These are phyloP conservation scores for Glandiceps talaboti DNA, from an alignment of 53 echinoderm and acorn worm genomes.

Conservation along the genomic window DNA sequence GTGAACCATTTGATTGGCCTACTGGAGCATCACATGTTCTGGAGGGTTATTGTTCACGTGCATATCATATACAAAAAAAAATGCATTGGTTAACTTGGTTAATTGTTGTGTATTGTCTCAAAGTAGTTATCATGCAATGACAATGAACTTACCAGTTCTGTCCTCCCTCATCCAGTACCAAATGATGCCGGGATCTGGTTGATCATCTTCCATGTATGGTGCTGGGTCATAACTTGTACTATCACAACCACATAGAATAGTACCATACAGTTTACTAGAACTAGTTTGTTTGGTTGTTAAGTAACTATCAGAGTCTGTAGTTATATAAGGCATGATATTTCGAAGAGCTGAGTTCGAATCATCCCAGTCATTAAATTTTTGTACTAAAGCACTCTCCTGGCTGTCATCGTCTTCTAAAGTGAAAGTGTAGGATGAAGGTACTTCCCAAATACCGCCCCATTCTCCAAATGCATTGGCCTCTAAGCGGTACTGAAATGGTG, in stretches of 20 bases:
- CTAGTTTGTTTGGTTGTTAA: conserved; percentile 24
- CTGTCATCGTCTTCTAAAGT: conserved; percentile 13
- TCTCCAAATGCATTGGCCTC: conserved; percentile 41
- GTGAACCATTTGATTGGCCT: no score
- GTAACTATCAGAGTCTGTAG: conserved; percentile 11
- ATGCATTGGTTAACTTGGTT: background rate
- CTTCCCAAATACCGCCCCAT: conserved; percentile 67
- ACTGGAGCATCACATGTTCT: no score
- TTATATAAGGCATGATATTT: conserved; percentile 63
- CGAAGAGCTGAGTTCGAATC: conserved; percentile 22
- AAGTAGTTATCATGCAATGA: no score
- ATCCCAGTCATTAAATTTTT: conserved; percentile 45
- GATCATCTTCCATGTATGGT: background rate
- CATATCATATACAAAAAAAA: background rate
- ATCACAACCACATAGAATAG: conserved; percentile 41
- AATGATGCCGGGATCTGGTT: conserved; percentile 12
- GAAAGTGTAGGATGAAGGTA: conserved; percentile 30
- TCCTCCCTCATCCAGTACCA: conserved; percentile 87
- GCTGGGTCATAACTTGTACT: background rate
- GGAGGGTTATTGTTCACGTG: no score
- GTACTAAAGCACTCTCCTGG: conserved; percentile 34
- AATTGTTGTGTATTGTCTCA: background rate
- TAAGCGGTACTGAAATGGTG: conserved; percentile 57
- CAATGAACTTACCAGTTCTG: background rate
- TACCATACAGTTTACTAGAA: conserved; percentile 20